Evolutionary conservation across 2,113 vertebrate genomes (phyloP), one percentile per base, ranked within the genome.

Genomic region (Tamias sibiricus): DNA sequence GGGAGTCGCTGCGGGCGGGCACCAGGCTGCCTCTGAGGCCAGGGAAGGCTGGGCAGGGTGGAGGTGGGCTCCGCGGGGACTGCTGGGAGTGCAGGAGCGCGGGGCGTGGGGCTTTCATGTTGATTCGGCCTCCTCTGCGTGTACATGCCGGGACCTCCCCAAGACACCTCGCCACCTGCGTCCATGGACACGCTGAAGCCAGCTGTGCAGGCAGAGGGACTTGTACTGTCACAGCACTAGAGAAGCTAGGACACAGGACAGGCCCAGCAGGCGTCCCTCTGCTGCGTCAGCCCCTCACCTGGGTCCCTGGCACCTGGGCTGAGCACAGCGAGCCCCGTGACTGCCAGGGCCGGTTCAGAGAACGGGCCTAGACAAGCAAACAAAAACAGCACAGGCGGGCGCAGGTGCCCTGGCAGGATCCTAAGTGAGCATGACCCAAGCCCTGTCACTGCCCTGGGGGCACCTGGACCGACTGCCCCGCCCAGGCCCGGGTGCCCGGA

Each of bases 1-100:
- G 2, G 20, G 28, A 30, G 57, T 26, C 24, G 0, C 4, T 4
- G 3, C 64, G 4, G 3, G 13, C 16, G 69, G 28, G 28, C 14
- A 47, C 40, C 16, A 3, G 9, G 42, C 49, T 12, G 68, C 17
- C 8, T 12, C 0, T 4, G 7, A 59, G n/a, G 32, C 28, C 3
- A 2, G 62, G 54, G 74, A 52, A 24, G 35, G 52, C 57, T 30
- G 6, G 4, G 5, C 16, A 4, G 8, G 20, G 75, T 32, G 2
- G 4, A 17, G 2, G 20, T 0, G 32, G 82, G 4, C 8, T 17
- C 9, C 22, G 7, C 35, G 16, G 44, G 24, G 32, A 14, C 22
- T 17, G 13, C 35, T 2, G n/a, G 5, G 12, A 3, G 4, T 13
- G 22, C 28, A 0, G 17, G 22, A 44, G 40, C 32, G 37, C 44